Base-by-base conservation (phyloP, 2,113 vertebrate genomes). In the Phaethon lepturus region DNA sequence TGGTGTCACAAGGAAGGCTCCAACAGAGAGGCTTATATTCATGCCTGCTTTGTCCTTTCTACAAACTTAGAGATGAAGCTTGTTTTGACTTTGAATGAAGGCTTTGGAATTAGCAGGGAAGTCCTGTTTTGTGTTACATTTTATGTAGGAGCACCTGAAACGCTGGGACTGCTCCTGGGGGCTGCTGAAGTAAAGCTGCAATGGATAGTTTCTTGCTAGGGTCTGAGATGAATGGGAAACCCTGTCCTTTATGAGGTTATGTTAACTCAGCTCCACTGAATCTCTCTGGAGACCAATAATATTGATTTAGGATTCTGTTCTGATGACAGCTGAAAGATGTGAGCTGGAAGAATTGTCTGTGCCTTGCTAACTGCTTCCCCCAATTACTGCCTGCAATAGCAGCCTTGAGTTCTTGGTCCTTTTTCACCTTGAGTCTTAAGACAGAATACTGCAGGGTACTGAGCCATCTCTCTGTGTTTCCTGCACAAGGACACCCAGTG, bases 221-320 rank as follows among this genome's bases (percentile, higher is more conserved):
- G 28, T 45, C 63, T 28, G 31, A 74, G 19, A 78, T 52, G 33
- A 59, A 73, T 76, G 40, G 53, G 29, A 68, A 86, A 92, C 29
- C 66, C 71, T 92, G 78, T 49, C 88, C 49, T 78, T 93, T 78
- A 76, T 24, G 49, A 86, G 62, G 78, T 17, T 83, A 35, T 79
- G 78, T 76, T 90, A 90, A 95, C 95, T 95, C 69, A 90, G 92
- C 40, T 72, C 74, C 45, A 38, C 59, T 67, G 79, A 77, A 62
- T 78, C 49, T 95, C 88, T 66, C 77, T 40, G 15, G 66, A 67
- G 72, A 76, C 86, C 67, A 58, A 69, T 95, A 76, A 66, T 66
- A 92, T 76, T 95, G 93, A 95, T 95, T 88, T 83, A 97, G 78
- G 91, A 10, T 58, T 86, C 86, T 83, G 50, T 95, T 93, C 86